These are phyloP conservation scores for Altica lythri DNA, from an alignment of 2,888 invertebrate genomes.

Conservation along the genomic window DNA sequence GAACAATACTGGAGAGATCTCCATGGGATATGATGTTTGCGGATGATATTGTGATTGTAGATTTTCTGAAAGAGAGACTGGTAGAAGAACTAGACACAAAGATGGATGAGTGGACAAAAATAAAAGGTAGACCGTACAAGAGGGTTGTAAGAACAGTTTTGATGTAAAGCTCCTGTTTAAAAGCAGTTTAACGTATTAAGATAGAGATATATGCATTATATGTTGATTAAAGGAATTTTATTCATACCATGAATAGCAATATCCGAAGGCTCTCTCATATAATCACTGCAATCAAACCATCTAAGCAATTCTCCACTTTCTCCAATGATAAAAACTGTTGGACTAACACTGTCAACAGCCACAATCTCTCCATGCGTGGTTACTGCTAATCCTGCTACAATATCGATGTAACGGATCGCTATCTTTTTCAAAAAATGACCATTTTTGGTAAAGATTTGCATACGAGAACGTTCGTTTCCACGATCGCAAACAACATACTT, in stretches of 20 bases:
- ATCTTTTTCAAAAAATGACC: slow-evolving; percentile 96
- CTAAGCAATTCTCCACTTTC: slow-evolving; percentile 90
- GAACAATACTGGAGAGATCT: too few species aligned
- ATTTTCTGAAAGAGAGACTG: too few species aligned
- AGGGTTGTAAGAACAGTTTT: too few species aligned
- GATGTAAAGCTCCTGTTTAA: too few species aligned
- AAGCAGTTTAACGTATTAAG: too few species aligned
- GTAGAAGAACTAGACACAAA: too few species aligned
- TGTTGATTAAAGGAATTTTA: too few species aligned
- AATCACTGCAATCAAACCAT: slow-evolving; percentile 98
- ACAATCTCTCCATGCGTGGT: slow-evolving; percentile 92
- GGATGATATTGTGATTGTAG: too few species aligned
- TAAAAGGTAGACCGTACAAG: too few species aligned
- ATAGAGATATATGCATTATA: too few species aligned
- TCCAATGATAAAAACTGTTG: slow-evolving; percentile 92
- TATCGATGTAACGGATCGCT: slow-evolving; percentile 85
- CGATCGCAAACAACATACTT: slow-evolving; percentile 98
- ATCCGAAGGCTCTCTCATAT: slow-evolving; percentile 97
- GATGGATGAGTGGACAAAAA: too few species aligned
- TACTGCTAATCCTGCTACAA: slow-evolving; percentile 93
- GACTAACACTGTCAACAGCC: slow-evolving; percentile 96
- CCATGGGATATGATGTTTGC: too few species aligned
- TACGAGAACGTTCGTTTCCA: slow-evolving; percentile 93
- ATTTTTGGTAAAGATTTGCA: slow-evolving; percentile 96
- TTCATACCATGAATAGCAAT: slow-evolving; percentile 86